Conservation (phyloP, 2,888 invertebrate genomes). For the Leptinotarsa juncta region DNA sequence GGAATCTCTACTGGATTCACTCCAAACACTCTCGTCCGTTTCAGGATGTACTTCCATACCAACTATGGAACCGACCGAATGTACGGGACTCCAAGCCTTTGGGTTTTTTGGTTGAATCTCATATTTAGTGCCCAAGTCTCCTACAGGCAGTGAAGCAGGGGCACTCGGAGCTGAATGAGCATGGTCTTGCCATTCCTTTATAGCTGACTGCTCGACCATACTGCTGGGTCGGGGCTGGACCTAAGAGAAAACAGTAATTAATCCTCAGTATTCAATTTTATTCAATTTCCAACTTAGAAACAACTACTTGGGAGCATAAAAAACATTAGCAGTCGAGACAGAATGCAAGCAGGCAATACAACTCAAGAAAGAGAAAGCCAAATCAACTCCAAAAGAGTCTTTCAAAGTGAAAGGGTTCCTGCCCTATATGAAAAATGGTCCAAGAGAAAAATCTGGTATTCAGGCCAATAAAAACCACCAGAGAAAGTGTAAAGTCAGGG, state of each 20-base stretch:
- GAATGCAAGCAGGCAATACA: too few species aligned
- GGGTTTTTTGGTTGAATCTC: constrained; percentile 83
- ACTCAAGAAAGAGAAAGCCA: too few species aligned
- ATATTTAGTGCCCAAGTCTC: constrained; percentile 72
- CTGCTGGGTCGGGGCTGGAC: constrained; percentile 65
- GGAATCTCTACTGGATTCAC: constrained; percentile 76
- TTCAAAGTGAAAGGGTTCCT: too few species aligned
- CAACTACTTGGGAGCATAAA: too few species aligned
- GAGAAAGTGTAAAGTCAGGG: too few species aligned
- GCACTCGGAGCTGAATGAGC: constrained; percentile 78
- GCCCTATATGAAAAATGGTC: too few species aligned
- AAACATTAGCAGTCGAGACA: too few species aligned
- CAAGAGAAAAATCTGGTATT: too few species aligned
- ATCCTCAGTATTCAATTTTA: too few species aligned
- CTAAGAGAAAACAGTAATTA: neutral
- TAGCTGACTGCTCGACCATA: constrained; percentile 69
- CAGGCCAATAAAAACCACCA: too few species aligned
- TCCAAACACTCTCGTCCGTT: constrained; percentile 84
- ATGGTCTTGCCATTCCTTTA: constrained; percentile 77
- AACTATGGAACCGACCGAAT: constrained; percentile 85
- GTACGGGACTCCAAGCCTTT: constrained; percentile 89
- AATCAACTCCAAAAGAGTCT: too few species aligned
- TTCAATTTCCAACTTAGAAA: too few species aligned
- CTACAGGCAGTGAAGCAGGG: constrained; percentile 74
- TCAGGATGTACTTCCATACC: constrained; percentile 90